These are phyloP conservation scores for Branchipolynoe longqiensis DNA, from an alignment of 2,888 invertebrate genomes.

Conservation along the genomic window DNA sequence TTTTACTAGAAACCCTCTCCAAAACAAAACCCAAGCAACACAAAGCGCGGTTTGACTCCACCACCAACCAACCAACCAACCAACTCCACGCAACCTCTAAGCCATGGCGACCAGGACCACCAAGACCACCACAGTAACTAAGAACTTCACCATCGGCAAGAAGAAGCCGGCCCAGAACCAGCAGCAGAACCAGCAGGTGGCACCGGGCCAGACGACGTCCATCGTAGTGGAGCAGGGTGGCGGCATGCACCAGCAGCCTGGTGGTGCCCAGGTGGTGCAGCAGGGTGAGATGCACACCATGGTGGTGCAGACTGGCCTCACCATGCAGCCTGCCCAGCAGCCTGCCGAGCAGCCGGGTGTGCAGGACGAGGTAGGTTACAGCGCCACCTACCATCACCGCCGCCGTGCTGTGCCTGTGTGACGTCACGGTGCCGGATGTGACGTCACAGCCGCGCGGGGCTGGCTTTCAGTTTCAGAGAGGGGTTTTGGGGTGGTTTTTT, in stretches of 20 bases:
- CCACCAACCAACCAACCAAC: background rate
- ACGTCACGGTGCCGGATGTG: background rate
- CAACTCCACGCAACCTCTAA: background rate
- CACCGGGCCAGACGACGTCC: background rate
- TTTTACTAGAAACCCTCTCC: slow-evolving; percentile 48
- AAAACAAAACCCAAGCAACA: no score
- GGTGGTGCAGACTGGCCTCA: slow-evolving; percentile 15
- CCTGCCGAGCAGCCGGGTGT: background rate
- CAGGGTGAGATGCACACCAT: slow-evolving; percentile 22
- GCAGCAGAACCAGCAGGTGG: background rate
- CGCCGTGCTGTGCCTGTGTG: background rate
- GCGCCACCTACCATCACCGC: background rate
- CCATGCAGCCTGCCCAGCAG: slow-evolving; percentile 22
- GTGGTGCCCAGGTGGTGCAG: background rate
- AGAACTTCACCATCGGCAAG: slow-evolving; percentile 19
- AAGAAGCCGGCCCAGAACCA: background rate
- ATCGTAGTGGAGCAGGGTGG: background rate
- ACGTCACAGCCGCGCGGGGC: slow-evolving; percentile 4
- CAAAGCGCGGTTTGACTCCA: slow-evolving; percentile 38
- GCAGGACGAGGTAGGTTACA: slow-evolving; percentile 28
- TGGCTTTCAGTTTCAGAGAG: no score
- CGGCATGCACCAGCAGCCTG: background rate
- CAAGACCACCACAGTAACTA: background rate
- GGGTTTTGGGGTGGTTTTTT: no score
- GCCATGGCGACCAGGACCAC: background rate